A percentile compares a stretch with the other conserved stretches of the same genome.
These are phyloP conservation scores for Anguilla rostrata DNA, from an alignment of 2,113 vertebrate species.

Conservation along the genomic window DNA sequence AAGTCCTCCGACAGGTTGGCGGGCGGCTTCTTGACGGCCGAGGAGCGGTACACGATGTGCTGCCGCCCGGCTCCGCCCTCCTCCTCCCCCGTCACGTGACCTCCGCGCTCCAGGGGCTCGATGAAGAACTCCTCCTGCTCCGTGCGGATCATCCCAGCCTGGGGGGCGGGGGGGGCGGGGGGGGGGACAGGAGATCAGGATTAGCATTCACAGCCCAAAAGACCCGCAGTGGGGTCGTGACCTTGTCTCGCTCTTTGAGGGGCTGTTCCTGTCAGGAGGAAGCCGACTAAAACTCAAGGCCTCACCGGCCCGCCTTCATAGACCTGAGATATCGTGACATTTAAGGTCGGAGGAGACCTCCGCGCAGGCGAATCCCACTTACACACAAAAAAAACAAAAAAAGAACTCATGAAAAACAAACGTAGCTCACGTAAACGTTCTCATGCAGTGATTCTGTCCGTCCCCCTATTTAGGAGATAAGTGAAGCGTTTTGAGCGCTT, in stretches of 20 bases:
- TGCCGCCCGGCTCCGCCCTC: constrained; percentile 78
- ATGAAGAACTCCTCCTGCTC: constrained; percentile 97
- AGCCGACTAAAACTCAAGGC: neutral
- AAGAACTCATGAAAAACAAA: neutral
- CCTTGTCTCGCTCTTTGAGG: neutral
- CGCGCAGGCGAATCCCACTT: neutral
- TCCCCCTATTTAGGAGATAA: no score
- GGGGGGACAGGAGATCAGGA: neutral
- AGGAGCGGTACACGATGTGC: constrained; percentile 89
- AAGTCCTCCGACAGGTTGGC: constrained; percentile 51
- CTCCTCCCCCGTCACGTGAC: constrained; percentile 64
- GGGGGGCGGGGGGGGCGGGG: constrained; percentile 26
- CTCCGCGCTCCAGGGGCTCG: constrained; percentile 84
- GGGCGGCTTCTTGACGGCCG: constrained; percentile 72
- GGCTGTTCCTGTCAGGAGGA: neutral
- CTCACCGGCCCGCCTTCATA: neutral
- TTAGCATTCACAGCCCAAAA: neutral
- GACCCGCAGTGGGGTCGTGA: neutral
- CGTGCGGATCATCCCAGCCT: constrained; percentile 96
- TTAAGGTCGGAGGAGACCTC: neutral
- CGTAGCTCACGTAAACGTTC: neutral
- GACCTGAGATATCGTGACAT: neutral
- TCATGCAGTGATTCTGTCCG: neutral
- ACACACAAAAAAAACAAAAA: neutral
- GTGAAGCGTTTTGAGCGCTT: no score